Evolutionary conservation across 2,113 vertebrate species (phyloP), one percentile per base, ranked within the genome.

Genomic region (Coregonus clupeaformis): DNA sequence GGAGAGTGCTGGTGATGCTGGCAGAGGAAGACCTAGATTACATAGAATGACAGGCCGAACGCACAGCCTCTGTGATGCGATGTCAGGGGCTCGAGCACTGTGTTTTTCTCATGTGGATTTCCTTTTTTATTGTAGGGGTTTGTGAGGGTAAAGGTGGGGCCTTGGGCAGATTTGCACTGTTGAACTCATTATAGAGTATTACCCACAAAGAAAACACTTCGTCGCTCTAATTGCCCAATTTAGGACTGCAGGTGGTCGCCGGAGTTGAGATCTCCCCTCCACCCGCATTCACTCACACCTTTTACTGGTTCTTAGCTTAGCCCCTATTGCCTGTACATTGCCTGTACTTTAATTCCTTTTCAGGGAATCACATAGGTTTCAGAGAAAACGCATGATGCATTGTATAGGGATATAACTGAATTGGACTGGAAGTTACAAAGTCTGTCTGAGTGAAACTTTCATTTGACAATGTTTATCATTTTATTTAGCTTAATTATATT

Each of bases 181-280:
- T 90, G 82, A 87, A 90, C 86, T 91, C 89, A 85, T 90, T 91
- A 91, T 78, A 0, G 77, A 79, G 87, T 14, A 90, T 91, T 90
- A 89, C 75, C 83, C 64, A 60, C 82, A 85, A 90, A 88, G 81
- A 88, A 90, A 90, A 88, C 88, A 85, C 82, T 86, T 80, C 68
- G 68, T 72, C 4, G 72, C 73, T 79, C 85, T 90, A 91, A 92
- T 89, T 86, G 90, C 79, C 77, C 82, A 86, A 86, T 91, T 90
- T 89, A 84, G 75, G 29, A 49, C 69, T 77, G 85, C 89, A 91
- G 89, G 88, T 89, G 89, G 91, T 89, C 90, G 71, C 77, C 1
- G 78, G 68, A 52, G 81, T 75, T 79, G 70, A 14, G 59, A 36
- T 69, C 49, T 72, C 45, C 20, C 12, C 9, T 72, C 45, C 20